Base-by-base conservation (phyloP, 2,888 invertebrate species). In the Crossocerus cetratus region DNA sequence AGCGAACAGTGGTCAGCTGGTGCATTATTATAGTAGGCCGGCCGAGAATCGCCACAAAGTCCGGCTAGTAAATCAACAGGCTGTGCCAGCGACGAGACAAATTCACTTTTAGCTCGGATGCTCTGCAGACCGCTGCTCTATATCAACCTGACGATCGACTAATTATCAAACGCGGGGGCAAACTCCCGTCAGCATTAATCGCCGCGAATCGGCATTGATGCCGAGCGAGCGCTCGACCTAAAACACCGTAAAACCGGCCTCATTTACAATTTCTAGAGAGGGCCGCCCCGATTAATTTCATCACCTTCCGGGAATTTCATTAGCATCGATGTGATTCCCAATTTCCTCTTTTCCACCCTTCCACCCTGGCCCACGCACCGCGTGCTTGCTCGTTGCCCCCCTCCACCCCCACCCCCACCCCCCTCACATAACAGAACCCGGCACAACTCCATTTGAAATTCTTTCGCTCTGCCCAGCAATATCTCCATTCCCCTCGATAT, bases 81-180 rank as follows among this genome's bases (percentile, higher is more conserved):
- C n/a, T 49, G 49, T 49, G 49, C 49, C 70, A 69, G 69, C 72
- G 74, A 67, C 68, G 66, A 66, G 67, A 69, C 74, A 74, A 71
- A 77, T 79, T 81, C 79, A 77, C 81, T 70, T 73, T 74, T 74
- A 72, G 59, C 65, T 21, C 61, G 56, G 53, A 23, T 18, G 44
- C 14, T 53, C 58, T 44, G 2, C 14, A 18, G 63, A 21, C 32
- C 1, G 23, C 11, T 57, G 43, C 44, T 72, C 74, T 77, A 71
- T 61, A 78, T 69, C 72, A 72, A 62, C 62, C 61, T 42, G 73
- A 73, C 77, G 72, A 73, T 74, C 65, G 60, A 73, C 79, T 81
- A 81, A 81, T 81, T 81, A 81, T 74, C 74, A 67, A 72, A 13
- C 3, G 71, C 77, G 66, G 49, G 70, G 57, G 55, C 69, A 53